Evolutionary conservation across 2,113 vertebrate species (phyloP), one percentile per base, ranked within the genome.

Genomic region (Ariopsis seemanni): DNA sequence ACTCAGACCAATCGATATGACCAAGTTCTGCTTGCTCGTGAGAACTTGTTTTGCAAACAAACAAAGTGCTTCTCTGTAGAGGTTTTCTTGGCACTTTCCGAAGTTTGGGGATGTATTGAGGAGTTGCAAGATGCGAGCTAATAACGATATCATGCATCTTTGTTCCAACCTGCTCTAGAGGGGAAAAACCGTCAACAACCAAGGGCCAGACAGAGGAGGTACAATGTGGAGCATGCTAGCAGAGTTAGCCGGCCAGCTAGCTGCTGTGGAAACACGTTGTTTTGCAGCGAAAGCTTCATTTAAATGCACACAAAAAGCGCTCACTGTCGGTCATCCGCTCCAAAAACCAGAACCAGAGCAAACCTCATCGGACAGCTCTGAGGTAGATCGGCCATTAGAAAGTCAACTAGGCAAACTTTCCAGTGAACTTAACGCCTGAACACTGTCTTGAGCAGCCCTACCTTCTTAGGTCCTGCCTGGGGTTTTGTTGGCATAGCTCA

Each of bases 401-500:
- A 87, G 71, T 48, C 22, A 88, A 84, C 69, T 85, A 30, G 78
- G 83, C 79, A 84, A 90, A 89, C 82, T 58, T 87, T 71, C 75
- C 88, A 90, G 90, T 93, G 90, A 93, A 95, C 94, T 95, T 95
- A 95, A 94, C 50, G 92, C 91, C 91, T 93, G 92, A 92, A 93
- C 92, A 92, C 84, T 87, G 82, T 57, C 53, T 80, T 80, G 77
- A 86, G 58, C 83, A 80, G 3, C 92, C 80, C 91, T 91, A 92
- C 91, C 90, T 93, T 90, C 93, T 93, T 92, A 92, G 93, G 92
- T 94, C 93, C 95, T 94, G 94, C 93, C 95, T 94, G 94, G 74
- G 87, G 95, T 95, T 94, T 94, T 95, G 93, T 95, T 95, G 95
- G 95, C 95, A 94, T 94, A 87, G 89, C 89, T 82, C 74, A 74